Conservation (phyloP, 2,888 invertebrate genomes). For the Aethes cnicana region DNA sequence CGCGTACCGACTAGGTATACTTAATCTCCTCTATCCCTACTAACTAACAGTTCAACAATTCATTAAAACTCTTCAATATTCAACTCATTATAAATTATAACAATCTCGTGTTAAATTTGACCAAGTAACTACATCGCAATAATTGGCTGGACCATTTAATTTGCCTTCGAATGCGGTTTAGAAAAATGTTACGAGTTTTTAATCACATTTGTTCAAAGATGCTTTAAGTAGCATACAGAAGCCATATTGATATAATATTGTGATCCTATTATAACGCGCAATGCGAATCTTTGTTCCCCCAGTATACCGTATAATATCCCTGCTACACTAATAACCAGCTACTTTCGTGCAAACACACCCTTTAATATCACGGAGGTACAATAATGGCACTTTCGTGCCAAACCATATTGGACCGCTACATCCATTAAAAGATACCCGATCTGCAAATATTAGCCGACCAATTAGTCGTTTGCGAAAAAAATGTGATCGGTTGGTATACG, state of each 20-base stretch:
- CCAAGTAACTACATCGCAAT: slow-evolving; percentile 9
- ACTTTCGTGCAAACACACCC: neutral
- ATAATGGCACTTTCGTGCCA: slow-evolving; percentile 3
- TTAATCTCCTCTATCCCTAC: slow-evolving; percentile 22
- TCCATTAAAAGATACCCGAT: slow-evolving; percentile 23
- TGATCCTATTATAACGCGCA: too few relatives aligned
- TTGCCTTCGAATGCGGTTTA: neutral
- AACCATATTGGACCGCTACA: slow-evolving; percentile 13
- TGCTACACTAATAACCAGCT: neutral
- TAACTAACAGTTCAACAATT: slow-evolving; percentile 36
- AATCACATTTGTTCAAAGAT: neutral
- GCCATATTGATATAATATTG: too few relatives aligned
- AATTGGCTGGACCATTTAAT: neutral
- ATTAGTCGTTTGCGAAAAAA: slow-evolving; percentile 20
- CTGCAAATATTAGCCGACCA: slow-evolving; percentile 22
- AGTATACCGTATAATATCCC: slow-evolving; percentile 4
- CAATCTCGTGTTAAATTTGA: slow-evolving; percentile 8
- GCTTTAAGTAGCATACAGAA: slow-evolving; percentile 7
- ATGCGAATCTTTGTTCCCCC: too few relatives aligned
- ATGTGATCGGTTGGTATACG: slow-evolving; percentile 23
- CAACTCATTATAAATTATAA: slow-evolving; percentile 27
- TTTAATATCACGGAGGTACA: slow-evolving; percentile 11
- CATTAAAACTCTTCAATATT: slow-evolving; percentile 35
- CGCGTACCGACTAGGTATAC: slow-evolving; percentile 14
- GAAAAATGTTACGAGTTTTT: neutral